phyloP scores from a whole-genome alignment of 2,113 vertebrate species.

The Condylura cristata region DNA sequence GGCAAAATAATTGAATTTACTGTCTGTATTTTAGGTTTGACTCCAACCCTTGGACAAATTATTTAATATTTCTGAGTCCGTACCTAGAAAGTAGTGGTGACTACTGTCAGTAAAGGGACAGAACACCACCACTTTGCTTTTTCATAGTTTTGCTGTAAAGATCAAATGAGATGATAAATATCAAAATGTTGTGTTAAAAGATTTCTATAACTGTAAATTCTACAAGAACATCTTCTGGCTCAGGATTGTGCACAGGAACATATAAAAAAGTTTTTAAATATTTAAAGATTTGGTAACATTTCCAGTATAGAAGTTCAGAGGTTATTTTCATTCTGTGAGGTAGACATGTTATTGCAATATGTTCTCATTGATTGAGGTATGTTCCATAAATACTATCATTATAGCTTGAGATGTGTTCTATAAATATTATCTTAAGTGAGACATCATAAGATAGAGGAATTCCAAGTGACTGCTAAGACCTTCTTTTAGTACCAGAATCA shows the following conservation, averaged over 20 bases:
- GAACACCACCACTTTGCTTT: background rate
- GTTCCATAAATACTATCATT: conserved; percentile 3
- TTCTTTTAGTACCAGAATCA: background rate
- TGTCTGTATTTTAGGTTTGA: background rate
- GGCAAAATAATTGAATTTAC: background rate
- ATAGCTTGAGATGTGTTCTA: no score
- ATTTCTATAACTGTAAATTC: conserved; percentile 50
- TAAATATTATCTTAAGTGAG: background rate
- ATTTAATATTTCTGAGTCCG: background rate
- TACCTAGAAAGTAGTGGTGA: background rate
- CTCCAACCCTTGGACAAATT: background rate
- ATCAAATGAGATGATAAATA: background rate
- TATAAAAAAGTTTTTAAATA: background rate
- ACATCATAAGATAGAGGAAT: background rate
- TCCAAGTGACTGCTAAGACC: background rate
- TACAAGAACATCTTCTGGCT: background rate
- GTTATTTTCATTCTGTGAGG: conserved; percentile 12
- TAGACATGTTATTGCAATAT: background rate
- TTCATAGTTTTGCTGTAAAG: conserved; percentile 9
- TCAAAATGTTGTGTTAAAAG: conserved; percentile 9
- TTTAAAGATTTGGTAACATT: conserved; percentile 6
- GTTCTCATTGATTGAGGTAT: background rate
- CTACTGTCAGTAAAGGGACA: background rate
- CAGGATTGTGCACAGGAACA: background rate
- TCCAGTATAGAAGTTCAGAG: background rate